Percentiles rank a stretch among this genome's conserved stretches.
Evolutionary conservation across 2,113 vertebrate genomes (phyloP).

Genomic region (Microcebus ravelobensis): DNA sequence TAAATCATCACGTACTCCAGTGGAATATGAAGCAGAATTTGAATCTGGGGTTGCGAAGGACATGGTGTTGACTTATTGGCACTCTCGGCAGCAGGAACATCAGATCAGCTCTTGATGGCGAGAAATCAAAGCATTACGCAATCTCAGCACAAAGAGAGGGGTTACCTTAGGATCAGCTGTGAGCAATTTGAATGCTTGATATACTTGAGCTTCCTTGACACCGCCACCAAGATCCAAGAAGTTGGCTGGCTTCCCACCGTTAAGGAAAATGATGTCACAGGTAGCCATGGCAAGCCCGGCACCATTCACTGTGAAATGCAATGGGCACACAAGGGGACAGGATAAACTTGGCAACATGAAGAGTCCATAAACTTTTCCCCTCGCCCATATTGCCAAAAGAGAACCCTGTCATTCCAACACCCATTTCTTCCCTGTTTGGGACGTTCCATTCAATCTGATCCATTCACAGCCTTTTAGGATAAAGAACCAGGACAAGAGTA

Average conservation of each 20-base stretch:
- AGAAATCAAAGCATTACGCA: neutral
- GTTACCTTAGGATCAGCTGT: slow-evolving; percentile 97
- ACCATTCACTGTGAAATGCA: slow-evolving; percentile 93
- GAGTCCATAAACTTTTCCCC: neutral
- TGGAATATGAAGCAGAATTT: neutral
- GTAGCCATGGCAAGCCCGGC: slow-evolving; percentile 99
- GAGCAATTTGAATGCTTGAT: slow-evolving; percentile 97
- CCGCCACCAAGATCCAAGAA: slow-evolving; percentile 98
- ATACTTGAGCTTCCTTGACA: slow-evolving; percentile 97
- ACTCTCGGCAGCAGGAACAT: neutral
- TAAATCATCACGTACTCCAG: neutral
- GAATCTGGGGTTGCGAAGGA: neutral
- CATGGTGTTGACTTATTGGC: neutral
- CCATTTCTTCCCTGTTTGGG: neutral
- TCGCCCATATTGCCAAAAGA: neutral
- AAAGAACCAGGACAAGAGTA: neutral
- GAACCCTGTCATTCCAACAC: neutral
- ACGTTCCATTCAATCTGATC: neutral
- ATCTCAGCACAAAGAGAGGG: neutral
- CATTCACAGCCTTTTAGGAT: neutral
- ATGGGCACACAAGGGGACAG: neutral
- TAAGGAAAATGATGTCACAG: slow-evolving; percentile 97
- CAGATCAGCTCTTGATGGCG: neutral
- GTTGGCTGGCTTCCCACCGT: slow-evolving; percentile 97
- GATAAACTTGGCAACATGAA: slow-evolving; percentile 11